These are phyloP conservation scores for Microdon myrmicae DNA, from an alignment of 2,888 invertebrate species.

Conservation along the genomic window DNA sequence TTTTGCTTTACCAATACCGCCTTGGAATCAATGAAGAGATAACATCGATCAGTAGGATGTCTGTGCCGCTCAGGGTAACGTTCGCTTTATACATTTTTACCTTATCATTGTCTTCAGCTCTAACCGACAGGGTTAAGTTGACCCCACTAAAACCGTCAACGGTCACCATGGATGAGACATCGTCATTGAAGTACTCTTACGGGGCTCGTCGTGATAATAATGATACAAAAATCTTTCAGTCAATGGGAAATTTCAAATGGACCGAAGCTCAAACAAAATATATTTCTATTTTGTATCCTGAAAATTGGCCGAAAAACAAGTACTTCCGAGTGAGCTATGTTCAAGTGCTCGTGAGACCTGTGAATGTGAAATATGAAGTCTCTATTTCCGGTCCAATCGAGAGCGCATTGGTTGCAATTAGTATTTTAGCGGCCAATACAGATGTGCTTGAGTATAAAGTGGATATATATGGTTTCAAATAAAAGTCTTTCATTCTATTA, in stretches of 20 bases:
- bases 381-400: conserved; percentile 22
- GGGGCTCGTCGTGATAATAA: conserved; percentile 11
- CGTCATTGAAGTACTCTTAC: conserved; percentile 12
- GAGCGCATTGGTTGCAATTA: conserved; percentile 23
- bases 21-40: neutral
- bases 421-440: conserved; percentile 14
- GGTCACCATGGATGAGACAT: neutral
- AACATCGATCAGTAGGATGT: conserved; percentile 5
- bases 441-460: conserved; percentile 16
- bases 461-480: conserved; percentile 24
- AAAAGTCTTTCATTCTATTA: too few species aligned
- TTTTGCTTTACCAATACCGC: neutral
- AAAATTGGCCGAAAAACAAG: conserved; percentile 21
- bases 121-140: neutral
- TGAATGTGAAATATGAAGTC: conserved; percentile 14
- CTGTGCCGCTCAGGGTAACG: conserved; percentile 1
- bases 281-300: conserved; percentile 23
- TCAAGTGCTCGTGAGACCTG: conserved; percentile 10
- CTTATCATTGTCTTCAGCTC: neutral
- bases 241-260: conserved; percentile 20
- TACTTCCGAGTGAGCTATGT: conserved; percentile 16
- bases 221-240: conserved; percentile 17
- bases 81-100: neutral
- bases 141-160: conserved; percentile 1
- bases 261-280: conserved; percentile 18